Percentiles rank a stretch among this genome's conserved stretches.
Conservation (phyloP, 1,140 invertebrate genomes). For the Megalonaias nervosa region DNA sequence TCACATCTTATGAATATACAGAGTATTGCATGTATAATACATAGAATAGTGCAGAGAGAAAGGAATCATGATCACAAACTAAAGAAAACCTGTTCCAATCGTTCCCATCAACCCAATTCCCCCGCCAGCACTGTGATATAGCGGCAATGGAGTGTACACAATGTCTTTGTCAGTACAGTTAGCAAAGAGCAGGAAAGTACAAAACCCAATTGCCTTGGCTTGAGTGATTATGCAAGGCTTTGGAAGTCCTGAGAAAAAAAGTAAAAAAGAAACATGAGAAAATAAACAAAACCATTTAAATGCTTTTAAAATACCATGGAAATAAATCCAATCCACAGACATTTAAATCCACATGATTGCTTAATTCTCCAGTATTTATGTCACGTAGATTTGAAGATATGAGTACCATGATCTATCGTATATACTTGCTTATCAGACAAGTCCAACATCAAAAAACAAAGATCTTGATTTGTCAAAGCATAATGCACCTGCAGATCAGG, state of each 20-base stretch:
- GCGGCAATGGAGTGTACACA: slow-evolving; percentile 43
- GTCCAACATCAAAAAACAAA: too few relatives aligned
- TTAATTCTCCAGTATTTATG: too few relatives aligned
- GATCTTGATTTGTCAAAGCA: too few relatives aligned
- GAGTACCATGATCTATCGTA: too few relatives aligned
- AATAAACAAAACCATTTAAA: too few relatives aligned
- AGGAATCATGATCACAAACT: neutral
- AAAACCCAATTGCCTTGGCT: neutral
- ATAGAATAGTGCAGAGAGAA: neutral
- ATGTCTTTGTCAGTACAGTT: slow-evolving; percentile 36
- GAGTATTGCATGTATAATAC: neutral
- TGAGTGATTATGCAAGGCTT: slow-evolving; percentile 41
- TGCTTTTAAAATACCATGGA: too few relatives aligned
- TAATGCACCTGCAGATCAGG: too few relatives aligned
- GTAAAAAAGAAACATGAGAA: neutral
- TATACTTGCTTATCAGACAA: too few relatives aligned
- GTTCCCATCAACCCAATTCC: slow-evolving; percentile 38
- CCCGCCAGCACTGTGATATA: slow-evolving; percentile 47
- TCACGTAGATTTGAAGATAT: too few relatives aligned
- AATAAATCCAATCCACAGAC: too few relatives aligned
- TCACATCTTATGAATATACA: neutral
- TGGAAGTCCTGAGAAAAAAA: slow-evolving; percentile 32
- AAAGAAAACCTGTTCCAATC: slow-evolving; percentile 34
- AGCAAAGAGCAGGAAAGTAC: neutral
- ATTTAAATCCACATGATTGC: too few relatives aligned